These are phyloP conservation scores for Corythoichthys intestinalis DNA, from an alignment of 2,113 vertebrate genomes.

Conservation along the genomic window DNA sequence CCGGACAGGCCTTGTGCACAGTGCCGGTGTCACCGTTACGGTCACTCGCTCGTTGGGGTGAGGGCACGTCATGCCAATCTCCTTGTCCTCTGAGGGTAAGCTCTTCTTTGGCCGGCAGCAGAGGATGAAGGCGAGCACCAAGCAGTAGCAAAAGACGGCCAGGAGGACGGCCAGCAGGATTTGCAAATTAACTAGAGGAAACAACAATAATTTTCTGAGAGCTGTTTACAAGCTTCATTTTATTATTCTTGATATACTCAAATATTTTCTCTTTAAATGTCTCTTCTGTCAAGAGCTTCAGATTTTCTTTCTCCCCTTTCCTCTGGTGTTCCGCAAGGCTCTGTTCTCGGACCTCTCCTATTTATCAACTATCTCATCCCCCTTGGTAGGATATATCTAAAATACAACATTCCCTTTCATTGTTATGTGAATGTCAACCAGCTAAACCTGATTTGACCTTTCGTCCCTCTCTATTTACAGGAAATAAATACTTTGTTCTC, in stretches of 20 bases:
- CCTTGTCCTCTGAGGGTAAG: conserved; percentile 42
- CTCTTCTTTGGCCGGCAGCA: conserved; percentile 63
- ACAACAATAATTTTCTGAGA: background rate
- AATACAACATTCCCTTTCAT: too few relatives aligned
- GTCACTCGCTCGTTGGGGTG: conserved; percentile 33
- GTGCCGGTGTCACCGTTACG: conserved; percentile 54
- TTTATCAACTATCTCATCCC: too few relatives aligned
- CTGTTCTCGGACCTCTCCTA: too few relatives aligned
- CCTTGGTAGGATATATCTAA: too few relatives aligned
- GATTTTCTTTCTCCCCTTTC: too few relatives aligned
- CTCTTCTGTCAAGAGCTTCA: too few relatives aligned
- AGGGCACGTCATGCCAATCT: conserved; percentile 42
- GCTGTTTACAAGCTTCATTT: background rate
- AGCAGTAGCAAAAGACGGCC: conserved; percentile 74
- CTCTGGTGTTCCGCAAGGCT: too few relatives aligned
- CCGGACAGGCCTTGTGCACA: conserved; percentile 60
- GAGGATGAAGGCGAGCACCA: conserved; percentile 73
- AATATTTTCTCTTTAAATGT: too few relatives aligned
- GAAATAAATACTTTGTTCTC: too few relatives aligned
- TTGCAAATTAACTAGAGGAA: conserved; percentile 68
- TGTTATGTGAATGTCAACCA: too few relatives aligned
- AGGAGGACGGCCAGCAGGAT: conserved; percentile 69
- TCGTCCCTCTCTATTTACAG: too few relatives aligned
- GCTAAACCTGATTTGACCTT: too few relatives aligned
- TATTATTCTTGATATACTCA: background rate